These are phyloP conservation scores for Nematolebias whitei DNA, from an alignment of 2,113 vertebrate genomes.

Conservation along the genomic window DNA sequence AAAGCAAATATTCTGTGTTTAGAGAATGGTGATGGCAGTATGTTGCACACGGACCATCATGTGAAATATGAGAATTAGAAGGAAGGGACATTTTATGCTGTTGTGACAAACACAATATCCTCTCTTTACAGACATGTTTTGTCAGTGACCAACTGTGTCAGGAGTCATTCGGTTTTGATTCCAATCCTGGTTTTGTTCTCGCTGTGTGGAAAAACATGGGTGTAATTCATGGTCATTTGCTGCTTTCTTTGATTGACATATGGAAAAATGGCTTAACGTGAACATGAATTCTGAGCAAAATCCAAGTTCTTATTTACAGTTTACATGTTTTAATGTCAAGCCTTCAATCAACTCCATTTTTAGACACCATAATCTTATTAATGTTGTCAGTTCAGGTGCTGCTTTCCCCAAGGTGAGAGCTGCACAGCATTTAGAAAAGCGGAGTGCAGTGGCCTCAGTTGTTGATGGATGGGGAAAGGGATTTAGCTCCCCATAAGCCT, in stretches of 20 bases:
- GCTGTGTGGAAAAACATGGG: constrained; percentile 12
- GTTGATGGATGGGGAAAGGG: constrained; percentile 36
- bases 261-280: not conserved
- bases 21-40: not conserved
- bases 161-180: constrained; percentile 55
- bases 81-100: too few relatives aligned
- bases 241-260: constrained; percentile 14
- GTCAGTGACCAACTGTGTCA: constrained; percentile 47
- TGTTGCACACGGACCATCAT: not conserved
- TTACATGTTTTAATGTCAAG: constrained; percentile 13
- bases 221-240: constrained; percentile 21
- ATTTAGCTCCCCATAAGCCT: constrained; percentile 32
- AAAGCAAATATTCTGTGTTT: constrained; percentile 28
- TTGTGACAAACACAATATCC: constrained; percentile 40
- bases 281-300: constrained; percentile 7
- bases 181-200: constrained; percentile 19
- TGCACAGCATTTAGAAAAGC: constrained; percentile 30
- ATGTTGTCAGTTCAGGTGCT: constrained; percentile 18
- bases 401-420: constrained; percentile 17
- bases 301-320: not conserved
- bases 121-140: constrained; percentile 57
- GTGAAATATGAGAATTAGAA: constrained; percentile 12
- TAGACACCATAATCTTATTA: constrained; percentile 1
- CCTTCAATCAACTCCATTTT: constrained; percentile 4
- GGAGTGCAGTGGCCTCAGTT: constrained; percentile 24